These are phyloP conservation scores for Teleiodes luculella DNA, from an alignment of 2,888 invertebrate species.

Conservation along the genomic window DNA sequence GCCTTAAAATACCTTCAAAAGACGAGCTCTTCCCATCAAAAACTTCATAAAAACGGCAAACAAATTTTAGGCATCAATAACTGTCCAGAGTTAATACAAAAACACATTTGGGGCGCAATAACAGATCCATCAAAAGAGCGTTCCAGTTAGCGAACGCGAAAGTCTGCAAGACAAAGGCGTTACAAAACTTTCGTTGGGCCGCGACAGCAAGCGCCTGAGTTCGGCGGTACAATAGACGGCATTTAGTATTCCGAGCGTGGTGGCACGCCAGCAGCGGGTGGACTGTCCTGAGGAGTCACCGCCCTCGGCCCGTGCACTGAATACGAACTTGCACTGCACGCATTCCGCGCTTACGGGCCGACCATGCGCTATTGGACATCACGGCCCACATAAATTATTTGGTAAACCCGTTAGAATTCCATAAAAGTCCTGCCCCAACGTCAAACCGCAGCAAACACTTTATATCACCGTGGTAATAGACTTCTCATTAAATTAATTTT, in stretches of 20 bases:
- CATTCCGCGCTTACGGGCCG: constrained; percentile 55
- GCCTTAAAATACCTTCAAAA: not conserved
- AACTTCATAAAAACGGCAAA: constrained; percentile 11
- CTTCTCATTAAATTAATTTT: not conserved
- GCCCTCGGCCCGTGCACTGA: constrained; percentile 65
- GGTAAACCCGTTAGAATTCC: constrained; percentile 55
- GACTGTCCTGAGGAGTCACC: constrained; percentile 70
- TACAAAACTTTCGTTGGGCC: constrained; percentile 66
- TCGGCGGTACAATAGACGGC: constrained; percentile 51
- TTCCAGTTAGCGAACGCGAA: constrained; percentile 63
- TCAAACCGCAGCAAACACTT: not conserved
- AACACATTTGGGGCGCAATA: constrained; percentile 31
- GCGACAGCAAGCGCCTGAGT: constrained; percentile 46
- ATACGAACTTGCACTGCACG: constrained; percentile 55
- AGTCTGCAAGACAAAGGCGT: constrained; percentile 65
- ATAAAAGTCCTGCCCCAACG: not conserved
- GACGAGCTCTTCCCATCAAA: constrained; percentile 2
- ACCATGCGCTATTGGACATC: constrained; percentile 58
- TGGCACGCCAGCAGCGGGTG: constrained; percentile 59
- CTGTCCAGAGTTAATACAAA: constrained; percentile 30
- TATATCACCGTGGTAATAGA: not conserved
- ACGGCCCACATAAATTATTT: constrained; percentile 62
- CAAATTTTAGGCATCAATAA: constrained; percentile 30
- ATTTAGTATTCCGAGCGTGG: constrained; percentile 69
- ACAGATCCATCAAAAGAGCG: constrained; percentile 46